Evolutionary conservation across 2,113 vertebrate genomes (phyloP).

Genomic region (Piprites chloris): DNA sequence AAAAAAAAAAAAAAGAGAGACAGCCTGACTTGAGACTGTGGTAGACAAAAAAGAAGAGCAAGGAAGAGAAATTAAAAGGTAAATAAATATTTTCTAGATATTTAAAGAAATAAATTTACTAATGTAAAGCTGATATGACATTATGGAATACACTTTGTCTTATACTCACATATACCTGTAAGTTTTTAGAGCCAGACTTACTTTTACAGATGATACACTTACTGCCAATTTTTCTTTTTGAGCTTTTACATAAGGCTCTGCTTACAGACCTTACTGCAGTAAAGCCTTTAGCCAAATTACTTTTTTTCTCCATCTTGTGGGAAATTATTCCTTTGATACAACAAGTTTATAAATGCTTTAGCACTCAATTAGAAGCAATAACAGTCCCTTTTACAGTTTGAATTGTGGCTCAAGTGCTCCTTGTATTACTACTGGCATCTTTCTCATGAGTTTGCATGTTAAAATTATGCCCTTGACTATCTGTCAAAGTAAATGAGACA

Average conservation of each 20-base stretch:
- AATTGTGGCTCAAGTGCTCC: constrained; percentile 32
- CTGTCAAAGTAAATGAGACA: not conserved
- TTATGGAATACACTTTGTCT: not conserved
- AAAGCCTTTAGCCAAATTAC: constrained; percentile 56
- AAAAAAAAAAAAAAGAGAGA: not conserved
- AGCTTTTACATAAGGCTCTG: constrained; percentile 23
- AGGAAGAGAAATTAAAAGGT: not conserved
- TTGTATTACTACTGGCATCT: not conserved
- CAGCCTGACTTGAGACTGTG: not conserved
- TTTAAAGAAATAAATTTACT: not conserved
- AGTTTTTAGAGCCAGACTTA: constrained; percentile 19
- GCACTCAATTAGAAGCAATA: constrained; percentile 44
- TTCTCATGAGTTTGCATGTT: constrained; percentile 2
- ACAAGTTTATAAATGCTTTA: constrained; percentile 42
- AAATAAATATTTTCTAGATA: not conserved
- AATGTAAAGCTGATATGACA: not conserved
- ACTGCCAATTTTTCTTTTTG: not conserved
- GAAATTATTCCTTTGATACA: constrained; percentile 54
- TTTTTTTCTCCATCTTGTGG: constrained; percentile 26
- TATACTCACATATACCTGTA: not conserved
- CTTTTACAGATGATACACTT: constrained; percentile 13
- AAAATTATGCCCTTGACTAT: not conserved
- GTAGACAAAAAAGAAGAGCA: not conserved
- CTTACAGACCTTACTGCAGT: constrained; percentile 29
- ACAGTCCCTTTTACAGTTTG: not conserved